Base-by-base conservation (phyloP, 2,113 vertebrate species). In the Sinocyclocheilus grahami region DNA sequence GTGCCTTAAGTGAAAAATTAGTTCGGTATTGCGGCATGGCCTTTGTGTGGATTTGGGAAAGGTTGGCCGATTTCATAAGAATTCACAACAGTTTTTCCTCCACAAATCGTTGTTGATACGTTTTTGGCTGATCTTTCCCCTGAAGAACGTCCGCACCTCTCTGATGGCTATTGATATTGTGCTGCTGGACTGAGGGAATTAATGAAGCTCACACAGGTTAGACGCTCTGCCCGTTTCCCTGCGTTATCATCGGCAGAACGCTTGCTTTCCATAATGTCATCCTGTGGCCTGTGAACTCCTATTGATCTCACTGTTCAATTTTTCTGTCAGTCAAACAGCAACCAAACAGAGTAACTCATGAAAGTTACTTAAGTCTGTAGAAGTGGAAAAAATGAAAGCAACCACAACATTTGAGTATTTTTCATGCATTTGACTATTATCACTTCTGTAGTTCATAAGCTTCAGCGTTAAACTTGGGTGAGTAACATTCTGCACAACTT, bases 1-100 rank as follows among this genome's bases (percentile, higher is more conserved):
- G 85, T 65, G 65, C 82, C 65, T 63, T 88, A 85, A 89, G 86
- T 89, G 85, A 91, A 89, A 87, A 90, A 87, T 87, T 27, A 90
- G 86, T 89, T 88, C 60, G 78, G 30, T 87, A 85, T 88, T 63
- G 84, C 71, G 37, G 39, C 42, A 27, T 91, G 88, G 85, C 89
- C 89, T 89, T 89, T 86, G 65, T 39, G 62, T 24, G 72, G 39
- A 71, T 82, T 60, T 33, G 39, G 51, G 55, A 86, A 85, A 83
- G 82, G 77, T 67, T 85, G 76, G 33, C 83, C 53, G 81, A 69
- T 87, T 77, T 86, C 63, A 86, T 89, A 81, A 88, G 80, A 86
- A 72, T 69, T 55, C 79, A 20, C 81, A 83, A 87, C 60, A 74
- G 76, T 82, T 80, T 63, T 46, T 76, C 77, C 53, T 69, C 37